Evolutionary conservation across 1,140 invertebrate genomes (phyloP).

Genomic region (Drosophila ambigua): DNA sequence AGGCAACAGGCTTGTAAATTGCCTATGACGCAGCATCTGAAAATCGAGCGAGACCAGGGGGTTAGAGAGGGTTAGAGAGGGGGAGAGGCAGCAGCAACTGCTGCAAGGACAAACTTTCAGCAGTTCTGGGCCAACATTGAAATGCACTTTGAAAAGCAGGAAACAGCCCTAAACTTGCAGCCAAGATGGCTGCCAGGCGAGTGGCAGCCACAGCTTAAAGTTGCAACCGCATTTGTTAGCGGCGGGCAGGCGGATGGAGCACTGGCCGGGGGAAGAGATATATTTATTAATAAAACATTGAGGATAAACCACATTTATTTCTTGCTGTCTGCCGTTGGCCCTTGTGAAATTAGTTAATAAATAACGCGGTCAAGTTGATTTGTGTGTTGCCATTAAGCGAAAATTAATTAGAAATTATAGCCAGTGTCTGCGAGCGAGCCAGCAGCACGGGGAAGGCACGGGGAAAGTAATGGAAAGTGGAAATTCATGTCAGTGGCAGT

Average conservation of each 20-base stretch:
- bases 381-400: conserved; percentile 56
- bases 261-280: background rate
- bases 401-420: conserved; percentile 64
- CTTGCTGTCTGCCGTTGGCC: conserved; percentile 5
- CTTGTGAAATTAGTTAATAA: conserved; percentile 42
- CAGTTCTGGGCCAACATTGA: conserved; percentile 26
- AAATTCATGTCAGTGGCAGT: conserved; percentile 35
- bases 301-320: conserved; percentile 46
- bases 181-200: too few relatives aligned
- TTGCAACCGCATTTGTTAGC: background rate
- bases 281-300: conserved; percentile 50
- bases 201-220: too few relatives aligned
- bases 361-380: conserved; percentile 57
- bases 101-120: conserved; percentile 29
- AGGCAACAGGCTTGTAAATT: conserved; percentile 54
- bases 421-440: conserved; percentile 1
- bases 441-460: background rate
- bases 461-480: conserved; percentile 29
- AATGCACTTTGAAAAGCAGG: conserved; percentile 34
- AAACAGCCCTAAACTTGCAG: too few relatives aligned
- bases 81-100: too few relatives aligned
- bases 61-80: too few relatives aligned
- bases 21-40: conserved; percentile 28
- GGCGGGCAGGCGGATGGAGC: background rate
- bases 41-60: background rate